Conservation (phyloP, 2,113 vertebrate genomes). For the Pollachius pollachius region DNA sequence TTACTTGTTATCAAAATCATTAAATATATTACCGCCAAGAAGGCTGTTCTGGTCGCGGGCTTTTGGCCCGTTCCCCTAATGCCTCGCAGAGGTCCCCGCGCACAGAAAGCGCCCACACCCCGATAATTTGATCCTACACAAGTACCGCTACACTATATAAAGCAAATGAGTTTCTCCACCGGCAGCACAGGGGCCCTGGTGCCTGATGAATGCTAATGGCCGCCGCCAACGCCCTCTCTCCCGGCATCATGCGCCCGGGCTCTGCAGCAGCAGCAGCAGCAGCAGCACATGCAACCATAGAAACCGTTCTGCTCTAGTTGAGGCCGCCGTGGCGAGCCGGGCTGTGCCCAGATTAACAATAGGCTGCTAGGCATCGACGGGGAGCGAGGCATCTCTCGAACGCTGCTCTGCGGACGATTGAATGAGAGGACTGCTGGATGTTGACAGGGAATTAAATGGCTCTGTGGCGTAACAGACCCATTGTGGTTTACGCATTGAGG, state of each 20-base stretch:
- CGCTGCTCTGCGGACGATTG: no score
- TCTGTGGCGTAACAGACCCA: no score
- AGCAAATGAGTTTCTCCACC: conserved; percentile 54
- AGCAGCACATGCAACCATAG: conserved; percentile 68
- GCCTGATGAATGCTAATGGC: conserved; percentile 69
- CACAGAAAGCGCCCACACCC: background rate
- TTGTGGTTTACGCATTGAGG: no score
- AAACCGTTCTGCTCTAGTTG: conserved; percentile 71
- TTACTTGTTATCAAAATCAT: background rate
- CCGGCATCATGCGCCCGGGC: conserved; percentile 46
- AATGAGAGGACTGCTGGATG: no score
- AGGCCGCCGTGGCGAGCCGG: conserved; percentile 42
- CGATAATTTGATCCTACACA: no score
- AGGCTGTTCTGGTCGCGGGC: conserved; percentile 20
- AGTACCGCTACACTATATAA: conserved; percentile 43
- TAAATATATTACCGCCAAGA: conserved; percentile 20
- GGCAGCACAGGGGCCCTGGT: conserved; percentile 40
- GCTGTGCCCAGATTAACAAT: conserved; percentile 69
- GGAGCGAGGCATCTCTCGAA: no score
- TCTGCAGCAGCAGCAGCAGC: conserved; percentile 9
- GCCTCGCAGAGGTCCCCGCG: conserved; percentile 11
- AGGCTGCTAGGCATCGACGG: conserved; percentile 31
- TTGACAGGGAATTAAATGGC: no score
- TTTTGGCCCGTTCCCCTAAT: background rate
- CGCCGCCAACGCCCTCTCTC: conserved; percentile 50